Percentiles rank a stretch among this genome's conserved stretches.
These are phyloP conservation scores for Chironex yamaguchii DNA, from an alignment of 30 jellyfish, hydroid and myxozoan genomes.

Conservation along the genomic window DNA sequence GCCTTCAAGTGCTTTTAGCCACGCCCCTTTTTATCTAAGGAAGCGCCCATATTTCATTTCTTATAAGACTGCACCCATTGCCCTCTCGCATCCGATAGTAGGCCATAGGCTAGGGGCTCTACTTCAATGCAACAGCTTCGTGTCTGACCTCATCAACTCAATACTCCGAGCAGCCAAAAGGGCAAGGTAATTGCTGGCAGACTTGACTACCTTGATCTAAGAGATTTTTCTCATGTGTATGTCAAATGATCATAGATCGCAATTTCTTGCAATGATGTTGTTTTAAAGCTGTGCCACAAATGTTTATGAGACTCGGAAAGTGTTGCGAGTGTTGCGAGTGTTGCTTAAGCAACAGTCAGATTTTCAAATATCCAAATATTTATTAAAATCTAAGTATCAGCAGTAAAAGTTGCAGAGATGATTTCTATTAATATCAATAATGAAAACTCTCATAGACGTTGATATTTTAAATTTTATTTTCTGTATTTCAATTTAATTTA, in stretches of 20 bases:
- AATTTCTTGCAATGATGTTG: too few relatives aligned
- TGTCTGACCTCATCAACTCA: background rate
- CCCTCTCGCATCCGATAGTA: background rate
- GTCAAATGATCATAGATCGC: background rate
- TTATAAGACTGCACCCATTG: background rate
- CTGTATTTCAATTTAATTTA: too few relatives aligned
- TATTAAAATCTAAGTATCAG: too few relatives aligned
- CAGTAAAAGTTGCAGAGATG: too few relatives aligned
- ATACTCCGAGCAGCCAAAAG: background rate
- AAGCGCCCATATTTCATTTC: background rate
- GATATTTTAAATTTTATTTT: too few relatives aligned
- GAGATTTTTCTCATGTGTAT: background rate
- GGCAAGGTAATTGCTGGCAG: conserved; percentile 1
- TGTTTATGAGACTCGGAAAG: too few relatives aligned
- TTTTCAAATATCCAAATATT: too few relatives aligned
- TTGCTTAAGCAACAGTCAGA: too few relatives aligned
- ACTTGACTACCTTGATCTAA: background rate
- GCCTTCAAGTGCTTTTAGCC: background rate
- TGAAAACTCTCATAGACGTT: too few relatives aligned
- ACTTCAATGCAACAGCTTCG: background rate
- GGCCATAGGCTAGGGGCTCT: background rate
- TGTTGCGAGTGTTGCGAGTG: too few relatives aligned
- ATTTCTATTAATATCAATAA: too few relatives aligned
- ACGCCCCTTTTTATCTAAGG: background rate
- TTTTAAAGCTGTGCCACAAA: too few relatives aligned